A percentile compares a stretch with the other conserved stretches of the same genome.
phyloP scores from a whole-genome alignment of 2,797 vertebrate species.

The Schizothorax lantsangensis region DNA sequence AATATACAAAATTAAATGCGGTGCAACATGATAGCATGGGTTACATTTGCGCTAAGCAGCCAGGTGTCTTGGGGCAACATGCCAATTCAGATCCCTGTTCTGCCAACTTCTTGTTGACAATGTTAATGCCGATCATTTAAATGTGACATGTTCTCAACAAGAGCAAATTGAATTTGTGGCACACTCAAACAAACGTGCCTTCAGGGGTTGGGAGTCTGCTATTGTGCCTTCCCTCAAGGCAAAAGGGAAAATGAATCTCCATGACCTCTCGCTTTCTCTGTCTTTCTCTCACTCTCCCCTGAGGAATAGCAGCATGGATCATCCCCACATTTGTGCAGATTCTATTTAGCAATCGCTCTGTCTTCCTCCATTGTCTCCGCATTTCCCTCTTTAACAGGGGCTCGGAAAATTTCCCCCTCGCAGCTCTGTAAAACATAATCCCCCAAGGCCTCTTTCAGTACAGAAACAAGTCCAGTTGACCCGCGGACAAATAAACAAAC shows the following conservation, averaged over 20 bases:
- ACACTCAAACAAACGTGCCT: constrained; percentile 61
- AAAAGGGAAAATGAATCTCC: constrained; percentile 61
- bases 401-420: constrained; percentile 37
- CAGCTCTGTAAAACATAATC: constrained; percentile 51
- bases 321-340: constrained; percentile 53
- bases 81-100: constrained; percentile 51
- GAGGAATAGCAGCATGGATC: constrained; percentile 57
- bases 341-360: constrained; percentile 60
- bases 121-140: constrained; percentile 63
- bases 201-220: constrained; percentile 58
- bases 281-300: constrained; percentile 33
- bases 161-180: constrained; percentile 64
- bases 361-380: constrained; percentile 60
- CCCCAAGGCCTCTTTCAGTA: constrained; percentile 59
- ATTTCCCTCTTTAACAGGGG: constrained; percentile 59
- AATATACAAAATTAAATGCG: not conserved
- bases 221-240: constrained; percentile 61
- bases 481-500: constrained; percentile 60
- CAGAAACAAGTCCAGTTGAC: constrained; percentile 58
- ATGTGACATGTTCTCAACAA: constrained; percentile 61
- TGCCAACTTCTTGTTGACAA: constrained; percentile 60
- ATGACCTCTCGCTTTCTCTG: constrained; percentile 51
- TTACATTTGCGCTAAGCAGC: constrained; percentile 25
- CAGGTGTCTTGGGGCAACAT: constrained; percentile 53
- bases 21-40: not conserved